Evolutionary conservation across 1,140 invertebrate species (phyloP).

Genomic region (Panulirus ornatus): DNA sequence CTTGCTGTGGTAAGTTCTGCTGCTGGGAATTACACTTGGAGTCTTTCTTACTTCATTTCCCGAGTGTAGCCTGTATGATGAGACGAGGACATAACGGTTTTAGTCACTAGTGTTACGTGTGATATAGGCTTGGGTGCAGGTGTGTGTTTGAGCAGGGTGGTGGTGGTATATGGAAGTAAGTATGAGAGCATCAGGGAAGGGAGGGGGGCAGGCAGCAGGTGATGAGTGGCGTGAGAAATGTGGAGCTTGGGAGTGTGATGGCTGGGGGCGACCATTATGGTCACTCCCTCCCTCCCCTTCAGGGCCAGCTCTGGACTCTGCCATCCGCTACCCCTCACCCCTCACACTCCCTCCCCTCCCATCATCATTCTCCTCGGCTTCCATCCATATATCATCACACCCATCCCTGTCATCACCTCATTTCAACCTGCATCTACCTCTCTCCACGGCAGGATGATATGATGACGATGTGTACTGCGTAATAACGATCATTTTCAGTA

Average conservation of each 20-base stretch:
- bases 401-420: background rate
- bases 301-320: background rate
- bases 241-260: background rate
- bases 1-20: no score
- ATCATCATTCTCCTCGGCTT: no score
- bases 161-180: background rate
- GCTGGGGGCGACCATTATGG: background rate
- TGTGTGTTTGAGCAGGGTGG: no score
- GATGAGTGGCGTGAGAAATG: background rate
- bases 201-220: background rate
- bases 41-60: no score
- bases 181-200: background rate
- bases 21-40: no score
- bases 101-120: no score
- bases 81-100: no score
- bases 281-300: background rate
- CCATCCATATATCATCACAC: background rate
- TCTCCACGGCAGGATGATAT: no score
- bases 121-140: no score
- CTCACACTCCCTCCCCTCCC: background rate
- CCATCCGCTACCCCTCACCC: background rate
- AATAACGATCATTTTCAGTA: no score
- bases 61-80: no score
- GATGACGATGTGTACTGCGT: no score
- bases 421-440: background rate